phyloP scores from a whole-genome alignment of 2,113 vertebrate species.

The Macrotis lagotis region DNA sequence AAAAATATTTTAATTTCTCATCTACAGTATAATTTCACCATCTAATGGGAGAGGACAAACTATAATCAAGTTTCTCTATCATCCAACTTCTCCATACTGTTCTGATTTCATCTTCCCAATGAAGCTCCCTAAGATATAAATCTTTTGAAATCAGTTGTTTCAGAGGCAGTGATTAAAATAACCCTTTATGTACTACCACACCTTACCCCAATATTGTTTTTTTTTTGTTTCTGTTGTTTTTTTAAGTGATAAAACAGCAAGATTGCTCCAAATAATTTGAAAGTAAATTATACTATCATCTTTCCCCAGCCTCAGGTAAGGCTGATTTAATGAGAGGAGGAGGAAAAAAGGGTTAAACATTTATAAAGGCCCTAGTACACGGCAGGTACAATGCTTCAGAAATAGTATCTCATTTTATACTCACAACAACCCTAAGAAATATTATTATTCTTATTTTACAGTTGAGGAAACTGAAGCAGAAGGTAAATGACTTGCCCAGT shows the following conservation, averaged over 20 bases:
- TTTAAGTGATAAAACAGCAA: not conserved
- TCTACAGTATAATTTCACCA: slow-evolving; percentile 34
- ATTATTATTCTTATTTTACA: not conserved
- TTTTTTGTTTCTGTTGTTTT: slow-evolving; percentile 18
- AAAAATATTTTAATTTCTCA: slow-evolving; percentile 51
- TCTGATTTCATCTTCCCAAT: not conserved
- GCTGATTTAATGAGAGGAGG: not conserved
- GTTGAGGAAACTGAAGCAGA: not conserved
- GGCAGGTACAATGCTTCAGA: not conserved
- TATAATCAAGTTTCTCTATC: not conserved
- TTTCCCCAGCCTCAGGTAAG: not conserved
- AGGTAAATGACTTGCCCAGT: not conserved
- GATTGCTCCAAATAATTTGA: not conserved
- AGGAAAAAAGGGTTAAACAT: not conserved
- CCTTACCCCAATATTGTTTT: not conserved
- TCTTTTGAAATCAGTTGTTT: not conserved
- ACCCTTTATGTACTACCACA: not conserved
- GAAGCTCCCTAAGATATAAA: slow-evolving; percentile 13
- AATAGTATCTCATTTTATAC: not conserved
- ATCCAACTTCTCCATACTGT: not conserved
- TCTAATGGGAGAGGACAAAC: slow-evolving; percentile 47
- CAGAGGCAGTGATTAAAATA: not conserved
- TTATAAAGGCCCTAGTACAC: not conserved
- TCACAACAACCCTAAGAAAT: not conserved
- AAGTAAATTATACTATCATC: not conserved